Conservation (phyloP, 1,140 invertebrate genomes). For the Temnothorax nylanderi region DNA sequence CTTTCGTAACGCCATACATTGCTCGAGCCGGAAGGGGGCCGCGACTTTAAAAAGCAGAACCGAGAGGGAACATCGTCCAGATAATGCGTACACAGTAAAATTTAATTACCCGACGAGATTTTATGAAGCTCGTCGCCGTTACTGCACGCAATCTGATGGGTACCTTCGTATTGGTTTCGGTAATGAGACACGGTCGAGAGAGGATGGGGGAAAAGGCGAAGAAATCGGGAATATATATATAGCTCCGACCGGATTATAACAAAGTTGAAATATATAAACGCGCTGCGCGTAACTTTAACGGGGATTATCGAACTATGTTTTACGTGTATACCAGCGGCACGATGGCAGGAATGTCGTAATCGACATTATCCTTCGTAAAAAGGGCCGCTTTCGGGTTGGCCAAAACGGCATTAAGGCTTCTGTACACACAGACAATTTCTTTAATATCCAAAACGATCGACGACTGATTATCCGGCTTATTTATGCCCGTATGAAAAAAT, state of each 20-base stretch:
- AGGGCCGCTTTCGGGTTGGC: constrained; percentile 13
- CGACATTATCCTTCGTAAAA: constrained; percentile 28
- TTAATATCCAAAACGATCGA: constrained; percentile 39
- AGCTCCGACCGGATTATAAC: constrained; percentile 19
- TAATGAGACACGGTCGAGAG: constrained; percentile 21
- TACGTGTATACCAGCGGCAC: not conserved
- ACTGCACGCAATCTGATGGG: not conserved
- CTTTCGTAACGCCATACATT: not conserved
- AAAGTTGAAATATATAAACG: constrained; percentile 54
- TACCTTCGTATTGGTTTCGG: constrained; percentile 12
- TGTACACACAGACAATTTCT: constrained; percentile 49
- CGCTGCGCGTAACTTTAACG: constrained; percentile 40
- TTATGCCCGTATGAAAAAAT: constrained; percentile 58
- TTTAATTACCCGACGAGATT: constrained; percentile 56
- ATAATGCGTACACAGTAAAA: constrained; percentile 38
- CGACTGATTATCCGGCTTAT: constrained; percentile 54
- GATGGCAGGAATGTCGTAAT: constrained; percentile 56
- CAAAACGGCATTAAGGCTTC: constrained; percentile 24
- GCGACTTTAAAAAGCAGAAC: constrained; percentile 27
- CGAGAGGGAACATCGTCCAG: not conserved
- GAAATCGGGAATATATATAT: not conserved
- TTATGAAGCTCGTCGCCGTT: constrained; percentile 13
- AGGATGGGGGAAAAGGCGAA: not conserved
- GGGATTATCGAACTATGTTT: constrained; percentile 42
- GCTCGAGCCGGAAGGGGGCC: not conserved